phyloP scores from a whole-genome alignment of 2,888 invertebrate species.

The Rotaria socialis region DNA sequence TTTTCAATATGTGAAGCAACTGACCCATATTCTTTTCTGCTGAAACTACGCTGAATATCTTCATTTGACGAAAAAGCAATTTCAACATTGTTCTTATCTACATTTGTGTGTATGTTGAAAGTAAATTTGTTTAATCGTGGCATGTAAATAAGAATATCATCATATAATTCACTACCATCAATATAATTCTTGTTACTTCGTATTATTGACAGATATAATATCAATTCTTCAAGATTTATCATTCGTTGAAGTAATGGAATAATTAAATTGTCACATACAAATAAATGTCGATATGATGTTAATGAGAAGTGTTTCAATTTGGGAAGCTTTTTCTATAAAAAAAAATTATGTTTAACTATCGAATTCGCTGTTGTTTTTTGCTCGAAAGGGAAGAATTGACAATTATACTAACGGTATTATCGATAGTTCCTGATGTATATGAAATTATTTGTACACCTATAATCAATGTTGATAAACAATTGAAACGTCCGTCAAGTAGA shows the following conservation, averaged over 20 bases:
- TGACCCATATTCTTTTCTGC: background rate
- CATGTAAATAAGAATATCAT: too few relatives aligned
- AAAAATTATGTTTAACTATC: background rate
- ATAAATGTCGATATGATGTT: background rate
- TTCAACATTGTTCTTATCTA: too few relatives aligned
- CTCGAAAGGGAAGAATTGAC: background rate
- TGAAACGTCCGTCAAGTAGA: background rate
- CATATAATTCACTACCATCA: too few relatives aligned
- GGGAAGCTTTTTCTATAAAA: background rate
- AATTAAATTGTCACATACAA: too few relatives aligned
- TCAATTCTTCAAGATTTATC: too few relatives aligned
- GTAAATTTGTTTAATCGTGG: too few relatives aligned
- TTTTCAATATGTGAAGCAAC: background rate
- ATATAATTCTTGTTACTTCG: too few relatives aligned
- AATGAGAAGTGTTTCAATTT: background rate
- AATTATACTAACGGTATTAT: background rate
- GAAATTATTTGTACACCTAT: background rate
- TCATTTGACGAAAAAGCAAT: too few relatives aligned
- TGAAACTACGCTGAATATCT: constrained; percentile 1
- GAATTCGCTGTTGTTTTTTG: background rate
- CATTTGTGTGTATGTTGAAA: too few relatives aligned
- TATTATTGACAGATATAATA: too few relatives aligned
- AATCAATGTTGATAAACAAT: background rate
- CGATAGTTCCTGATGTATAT: background rate
- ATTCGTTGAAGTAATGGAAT: too few relatives aligned